Percentiles rank a stretch among this genome's conserved stretches.
phyloP scores from a whole-genome alignment of 2,888 invertebrate genomes.

The Alsophila aescularia region DNA sequence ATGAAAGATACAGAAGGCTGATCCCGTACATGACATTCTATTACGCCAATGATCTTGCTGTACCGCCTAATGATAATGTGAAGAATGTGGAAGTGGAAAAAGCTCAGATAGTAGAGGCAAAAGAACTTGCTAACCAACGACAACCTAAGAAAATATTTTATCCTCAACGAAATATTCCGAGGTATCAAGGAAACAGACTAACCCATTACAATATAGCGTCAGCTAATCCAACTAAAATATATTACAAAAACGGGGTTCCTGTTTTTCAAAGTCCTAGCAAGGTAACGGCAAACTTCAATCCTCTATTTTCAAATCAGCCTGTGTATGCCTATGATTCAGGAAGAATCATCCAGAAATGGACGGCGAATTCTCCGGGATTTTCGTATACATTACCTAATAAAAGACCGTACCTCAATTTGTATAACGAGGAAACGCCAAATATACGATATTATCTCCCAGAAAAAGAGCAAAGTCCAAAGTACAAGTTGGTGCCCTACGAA shows the following conservation, averaged over 20 bases:
- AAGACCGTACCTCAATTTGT: conserved; percentile 64
- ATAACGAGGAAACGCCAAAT: conserved; percentile 59
- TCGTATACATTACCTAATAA: conserved; percentile 51
- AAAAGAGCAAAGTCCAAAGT: conserved; percentile 66
- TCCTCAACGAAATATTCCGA: conserved; percentile 69
- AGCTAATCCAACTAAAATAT: conserved; percentile 73
- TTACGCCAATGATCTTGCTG: conserved; percentile 85
- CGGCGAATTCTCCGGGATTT: conserved; percentile 50
- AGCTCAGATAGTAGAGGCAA: conserved; percentile 68
- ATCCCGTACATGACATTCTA: conserved; percentile 94
- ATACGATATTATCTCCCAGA: conserved; percentile 70
- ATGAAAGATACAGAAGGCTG: conserved; percentile 89
- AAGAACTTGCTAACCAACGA: conserved; percentile 52
- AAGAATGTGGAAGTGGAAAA: conserved; percentile 74
- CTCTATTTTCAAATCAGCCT: conserved; percentile 50
- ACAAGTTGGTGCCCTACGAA: conserved; percentile 79
- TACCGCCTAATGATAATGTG: conserved; percentile 62
- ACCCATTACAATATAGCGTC: conserved; percentile 78
- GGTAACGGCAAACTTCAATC: conserved; percentile 57
- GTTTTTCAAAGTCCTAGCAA: conserved; percentile 52
- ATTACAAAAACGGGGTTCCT: conserved; percentile 65
- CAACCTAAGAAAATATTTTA: conserved; percentile 68
- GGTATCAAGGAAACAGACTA: conserved; percentile 77
- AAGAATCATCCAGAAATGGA: conserved; percentile 56
- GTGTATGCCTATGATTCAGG: conserved; percentile 54